Evolutionary conservation across 2,888 invertebrate genomes (phyloP).

Genomic region (Cremastinae sp.): DNA sequence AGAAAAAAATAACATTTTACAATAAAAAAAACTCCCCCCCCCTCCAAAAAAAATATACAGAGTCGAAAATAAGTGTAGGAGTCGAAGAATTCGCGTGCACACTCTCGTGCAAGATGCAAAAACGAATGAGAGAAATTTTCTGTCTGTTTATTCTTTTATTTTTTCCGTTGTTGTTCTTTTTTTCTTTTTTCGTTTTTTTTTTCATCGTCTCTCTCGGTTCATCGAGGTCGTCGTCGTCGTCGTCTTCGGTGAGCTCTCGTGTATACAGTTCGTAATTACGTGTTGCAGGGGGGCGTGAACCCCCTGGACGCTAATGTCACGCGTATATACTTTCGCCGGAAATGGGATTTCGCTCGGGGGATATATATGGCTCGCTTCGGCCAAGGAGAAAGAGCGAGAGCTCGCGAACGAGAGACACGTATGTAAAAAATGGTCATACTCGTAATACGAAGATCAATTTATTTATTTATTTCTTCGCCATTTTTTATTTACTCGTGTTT

Average conservation of each 20-base stretch:
- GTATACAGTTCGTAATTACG: slow-evolving; percentile 64
- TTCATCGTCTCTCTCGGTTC: slow-evolving; percentile 17
- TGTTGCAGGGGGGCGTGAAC: slow-evolving; percentile 65
- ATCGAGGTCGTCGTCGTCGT: slow-evolving; percentile 38
- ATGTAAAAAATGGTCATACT: background rate
- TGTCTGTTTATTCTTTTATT: too few relatives aligned
- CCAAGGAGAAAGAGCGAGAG: background rate
- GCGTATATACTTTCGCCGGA: slow-evolving; percentile 66
- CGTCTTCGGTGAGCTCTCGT: slow-evolving; percentile 55
- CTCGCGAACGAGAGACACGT: slow-evolving; percentile 1
- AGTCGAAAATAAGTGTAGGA: slow-evolving; percentile 57
- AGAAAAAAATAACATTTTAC: too few relatives aligned
- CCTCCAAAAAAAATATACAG: slow-evolving; percentile 49
- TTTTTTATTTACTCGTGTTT: background rate
- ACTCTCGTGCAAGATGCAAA: too few relatives aligned
- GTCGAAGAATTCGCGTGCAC: slow-evolving; percentile 17
- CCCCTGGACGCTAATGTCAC: slow-evolving; percentile 66
- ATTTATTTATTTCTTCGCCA: background rate
- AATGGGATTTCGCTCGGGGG: slow-evolving; percentile 66
- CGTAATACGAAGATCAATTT: background rate
- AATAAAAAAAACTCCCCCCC: too few relatives aligned
- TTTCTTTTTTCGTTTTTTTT: background rate
- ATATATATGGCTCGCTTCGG: slow-evolving; percentile 51
- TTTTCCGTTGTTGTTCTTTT: slow-evolving; percentile 1
- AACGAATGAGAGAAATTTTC: slow-evolving; percentile 9